Evolutionary conservation across 1,140 invertebrate species (phyloP), one percentile per base, ranked within the genome.

Genomic region (Dolichoris vasculosae): DNA sequence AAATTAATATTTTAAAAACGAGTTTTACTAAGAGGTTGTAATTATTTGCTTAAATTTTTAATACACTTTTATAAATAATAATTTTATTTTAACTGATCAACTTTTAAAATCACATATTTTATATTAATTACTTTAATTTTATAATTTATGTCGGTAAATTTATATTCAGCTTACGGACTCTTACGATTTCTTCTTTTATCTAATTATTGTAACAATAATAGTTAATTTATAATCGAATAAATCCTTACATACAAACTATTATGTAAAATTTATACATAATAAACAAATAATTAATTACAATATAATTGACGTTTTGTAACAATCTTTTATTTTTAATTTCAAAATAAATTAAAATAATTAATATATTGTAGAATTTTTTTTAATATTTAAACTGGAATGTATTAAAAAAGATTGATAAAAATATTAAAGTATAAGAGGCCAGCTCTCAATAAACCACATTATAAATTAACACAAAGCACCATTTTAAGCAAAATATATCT

Each of bases 161-260:
- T 79, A 86, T 86, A 79, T 83, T 75, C 23, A 59, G 78, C 82
- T 83, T 87, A 86, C 89, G 88, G 88, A 89, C 88, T 89, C 88
- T 88, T 86, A 85, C 86, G 86, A 88, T 84, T 88, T 87, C 83
- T 43, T 69, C 32, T 32, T 46, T 69, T 80, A 38, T 15, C 40
- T 7, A 46, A 79, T 63, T 67, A 46, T 20, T 46, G 11, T 43
- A 77, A 30, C 30, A 43, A 77, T 55, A 1, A 17, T 79, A 55
- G 35, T 64, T 2, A 35, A 38, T 23, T 26, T 51, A n/a, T n/a
- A n/a, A n/a, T n/a, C n/a, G 1, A 40, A 40, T 64, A 46, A 26
- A 35, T 40, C 13, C 4, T 26, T 77, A 55, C 7, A 51, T 40
- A 64, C 30, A 32, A 64, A 6, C 6, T 32, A 30, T 35, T 69